Conservation (phyloP, 2,797 vertebrate species). For the Lemur catta region DNA sequence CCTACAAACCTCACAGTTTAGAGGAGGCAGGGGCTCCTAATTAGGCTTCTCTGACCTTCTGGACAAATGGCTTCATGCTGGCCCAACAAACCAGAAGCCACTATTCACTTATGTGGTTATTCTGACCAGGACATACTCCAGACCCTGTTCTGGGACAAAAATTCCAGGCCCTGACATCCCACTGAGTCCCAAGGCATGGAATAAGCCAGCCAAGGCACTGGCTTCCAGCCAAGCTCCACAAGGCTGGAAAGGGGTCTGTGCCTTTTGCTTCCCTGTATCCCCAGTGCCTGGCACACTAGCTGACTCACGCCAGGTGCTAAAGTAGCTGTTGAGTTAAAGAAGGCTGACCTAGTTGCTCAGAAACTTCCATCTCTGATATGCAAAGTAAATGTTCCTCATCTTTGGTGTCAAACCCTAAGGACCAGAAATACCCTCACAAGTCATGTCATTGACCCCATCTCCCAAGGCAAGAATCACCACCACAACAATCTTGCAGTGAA, state of each 20-base stretch:
- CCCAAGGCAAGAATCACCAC: not conserved
- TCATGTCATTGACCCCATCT: not conserved
- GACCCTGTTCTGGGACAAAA: not conserved
- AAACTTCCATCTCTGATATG: not conserved
- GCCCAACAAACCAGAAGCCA: not conserved
- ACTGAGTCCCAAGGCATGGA: not conserved
- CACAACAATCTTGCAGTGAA: not conserved
- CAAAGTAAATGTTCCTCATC: constrained; percentile 11
- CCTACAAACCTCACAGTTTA: not conserved
- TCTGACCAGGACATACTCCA: not conserved
- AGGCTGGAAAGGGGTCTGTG: not conserved
- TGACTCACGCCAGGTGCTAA: not conserved
- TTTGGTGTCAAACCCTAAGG: not conserved
- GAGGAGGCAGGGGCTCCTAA: not conserved
- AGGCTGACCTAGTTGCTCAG: not conserved
- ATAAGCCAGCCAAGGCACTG: not conserved
- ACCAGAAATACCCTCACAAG: constrained; percentile 9
- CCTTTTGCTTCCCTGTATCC: not conserved
- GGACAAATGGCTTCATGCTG: not conserved
- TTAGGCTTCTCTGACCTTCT: not conserved
- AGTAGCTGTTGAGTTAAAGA: constrained; percentile 8
- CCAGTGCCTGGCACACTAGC: not conserved
- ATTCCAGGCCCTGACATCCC: not conserved
- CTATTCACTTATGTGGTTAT: not conserved
- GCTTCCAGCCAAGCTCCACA: not conserved